Conservation (phyloP, 2,113 vertebrate genomes). For the Oncorhynchus keta region DNA sequence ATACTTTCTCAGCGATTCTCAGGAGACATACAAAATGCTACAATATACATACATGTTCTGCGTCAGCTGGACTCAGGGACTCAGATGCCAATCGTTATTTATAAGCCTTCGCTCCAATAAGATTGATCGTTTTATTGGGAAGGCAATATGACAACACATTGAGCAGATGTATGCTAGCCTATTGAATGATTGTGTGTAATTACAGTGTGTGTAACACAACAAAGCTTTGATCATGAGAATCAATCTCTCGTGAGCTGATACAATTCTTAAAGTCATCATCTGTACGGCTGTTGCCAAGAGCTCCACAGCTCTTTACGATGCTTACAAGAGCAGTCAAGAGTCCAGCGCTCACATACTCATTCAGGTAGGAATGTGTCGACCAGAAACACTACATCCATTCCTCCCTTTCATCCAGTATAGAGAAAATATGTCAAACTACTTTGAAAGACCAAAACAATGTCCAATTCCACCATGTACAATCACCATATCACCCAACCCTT, state of each 20-base stretch:
- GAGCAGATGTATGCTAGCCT: conserved; percentile 17
- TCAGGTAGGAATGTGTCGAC: too few species aligned
- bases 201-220: conserved; percentile 3
- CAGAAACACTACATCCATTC: too few species aligned
- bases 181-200: conserved; percentile 1
- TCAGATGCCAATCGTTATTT: conserved; percentile 1
- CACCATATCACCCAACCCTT: not conserved
- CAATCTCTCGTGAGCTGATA: not conserved
- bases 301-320: too few species aligned
- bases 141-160: conserved; percentile 36
- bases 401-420: too few species aligned
- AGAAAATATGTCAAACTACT: too few species aligned
- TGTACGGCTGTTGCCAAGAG: too few species aligned
- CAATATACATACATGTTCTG: conserved; percentile 28
- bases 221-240: not conserved
- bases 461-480: too few species aligned
- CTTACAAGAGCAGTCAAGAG: too few species aligned
- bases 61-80: conserved; percentile 10
- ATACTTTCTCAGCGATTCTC: conserved; percentile 20
- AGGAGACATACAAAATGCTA: conserved; percentile 34
- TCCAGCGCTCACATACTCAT: too few species aligned
- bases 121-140: conserved; percentile 28
- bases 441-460: too few species aligned
- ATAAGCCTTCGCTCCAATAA: conserved; percentile 2
- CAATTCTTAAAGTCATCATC: not conserved